Percentiles rank a stretch among this genome's conserved stretches.
Evolutionary conservation across 2,113 vertebrate species (phyloP).

Genomic region (Panurus biarmicus): DNA sequence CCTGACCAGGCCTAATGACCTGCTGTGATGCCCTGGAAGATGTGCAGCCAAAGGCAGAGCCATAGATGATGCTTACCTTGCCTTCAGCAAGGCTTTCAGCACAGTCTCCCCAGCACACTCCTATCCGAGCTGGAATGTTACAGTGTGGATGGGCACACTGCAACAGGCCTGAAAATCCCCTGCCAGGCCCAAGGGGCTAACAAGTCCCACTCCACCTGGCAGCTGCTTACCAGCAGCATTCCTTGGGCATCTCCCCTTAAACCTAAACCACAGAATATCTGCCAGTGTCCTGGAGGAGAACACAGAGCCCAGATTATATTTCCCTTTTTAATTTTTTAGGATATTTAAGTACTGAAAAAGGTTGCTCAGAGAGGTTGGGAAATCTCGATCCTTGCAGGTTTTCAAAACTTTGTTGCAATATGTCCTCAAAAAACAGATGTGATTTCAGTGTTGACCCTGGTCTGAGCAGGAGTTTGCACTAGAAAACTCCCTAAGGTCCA

Average conservation of each 20-base stretch:
- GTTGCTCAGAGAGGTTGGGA: not conserved
- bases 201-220: accelerated
- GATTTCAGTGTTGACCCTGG: not conserved
- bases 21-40: not conserved
- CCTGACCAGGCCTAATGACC: not conserved
- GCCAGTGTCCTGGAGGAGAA: not conserved
- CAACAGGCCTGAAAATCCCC: not conserved
- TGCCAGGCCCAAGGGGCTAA: not conserved
- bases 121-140: not conserved
- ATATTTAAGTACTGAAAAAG: not conserved
- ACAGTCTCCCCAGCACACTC: not conserved
- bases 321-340: not conserved
- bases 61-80: not conserved
- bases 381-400: not conserved
- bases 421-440: not conserved
- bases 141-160: not conserved
- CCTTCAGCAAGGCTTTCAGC: not conserved
- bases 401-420: not conserved
- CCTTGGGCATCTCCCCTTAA: not conserved
- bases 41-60: not conserved
- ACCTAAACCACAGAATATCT: accelerated
- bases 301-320: not conserved
- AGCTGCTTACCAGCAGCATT: not conserved
- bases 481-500: not conserved
- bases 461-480: not conserved